Conservation (phyloP, 2,113 vertebrate genomes). For the Aleadryas rufinucha region DNA sequence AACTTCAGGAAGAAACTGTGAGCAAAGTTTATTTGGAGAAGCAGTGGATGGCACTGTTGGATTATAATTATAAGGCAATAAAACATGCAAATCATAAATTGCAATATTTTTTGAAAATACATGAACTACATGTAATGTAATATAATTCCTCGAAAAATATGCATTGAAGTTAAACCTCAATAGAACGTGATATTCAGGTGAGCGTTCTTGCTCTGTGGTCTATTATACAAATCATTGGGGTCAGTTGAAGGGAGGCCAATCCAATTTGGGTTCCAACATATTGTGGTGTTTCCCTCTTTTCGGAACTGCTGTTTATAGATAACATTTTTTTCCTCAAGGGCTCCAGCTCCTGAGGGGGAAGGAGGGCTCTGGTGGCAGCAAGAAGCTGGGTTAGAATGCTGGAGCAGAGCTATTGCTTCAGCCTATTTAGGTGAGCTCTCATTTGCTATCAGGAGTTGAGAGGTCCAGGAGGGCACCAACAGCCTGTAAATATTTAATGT, state of each 20-base stretch:
- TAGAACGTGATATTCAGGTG: background rate
- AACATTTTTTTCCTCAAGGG: background rate
- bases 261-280: background rate
- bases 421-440: background rate
- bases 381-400: background rate
- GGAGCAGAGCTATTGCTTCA: background rate
- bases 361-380: background rate
- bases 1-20: slow-evolving; percentile 5
- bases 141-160: background rate
- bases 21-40: slow-evolving; percentile 53
- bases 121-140: background rate
- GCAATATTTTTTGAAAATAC: background rate
- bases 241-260: background rate
- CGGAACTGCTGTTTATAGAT: background rate
- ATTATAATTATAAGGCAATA: slow-evolving; percentile 64
- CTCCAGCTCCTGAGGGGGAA: background rate
- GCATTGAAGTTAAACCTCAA: background rate
- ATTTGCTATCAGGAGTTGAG: background rate
- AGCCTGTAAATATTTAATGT: background rate
- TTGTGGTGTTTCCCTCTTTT: background rate
- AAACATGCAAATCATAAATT: slow-evolving; percentile 34
- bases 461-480: background rate
- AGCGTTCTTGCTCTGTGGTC: background rate
- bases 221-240: background rate
- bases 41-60: slow-evolving; percentile 73